Evolutionary conservation across 2,888 invertebrate genomes (phyloP), one percentile per base, ranked within the genome.

Genomic region (Cacoxenus indagator): DNA sequence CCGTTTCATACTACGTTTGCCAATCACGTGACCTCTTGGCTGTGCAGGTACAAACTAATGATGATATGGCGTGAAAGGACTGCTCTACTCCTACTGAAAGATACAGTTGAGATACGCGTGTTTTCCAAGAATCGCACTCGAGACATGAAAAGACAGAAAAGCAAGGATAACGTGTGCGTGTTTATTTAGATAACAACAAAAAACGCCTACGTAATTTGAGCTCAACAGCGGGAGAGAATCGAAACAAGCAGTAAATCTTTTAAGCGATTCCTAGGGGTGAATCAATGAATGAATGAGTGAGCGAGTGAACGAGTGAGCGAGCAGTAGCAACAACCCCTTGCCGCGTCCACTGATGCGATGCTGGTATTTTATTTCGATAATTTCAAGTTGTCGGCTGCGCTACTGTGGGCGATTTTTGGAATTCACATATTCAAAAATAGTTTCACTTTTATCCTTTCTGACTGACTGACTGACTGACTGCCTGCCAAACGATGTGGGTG

Each of bases 51-150:
- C 17, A 4, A 17, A 26, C 26, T 26, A 17, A 14, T 24, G 4
- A 27, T 55, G n/a, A 11, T 55, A 19, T 17, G 55, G 55, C 55
- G 27, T 17, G 46, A 64, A 64, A 43, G 22, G 17, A 45, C 46
- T n/a, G 11, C 46, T 2, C n/a, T 17, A 8, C n/a, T 48, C 2
- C n/a, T 5, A 73, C 72, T 70, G 29, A 75, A 82, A 82, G 80
- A 78, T 77, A 74, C 82, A 74, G 81, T 78, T 69, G 82, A 70
- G 79, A 80, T 82, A 82, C 79, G 79, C 79, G 79, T 80, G 79
- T 71, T 66, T 82, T 78, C 80, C 76, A 69, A 64, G 82, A 80
- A 80, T 73, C 73, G 69, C 72, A 37, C 51, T 48, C 1, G 48
- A 48, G 17, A 48, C 48, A n/a, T n/a, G n/a, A n/a, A n/a, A n/a